Conservation (phyloP, 2,888 invertebrate genomes). For the Branchellion lobata region DNA sequence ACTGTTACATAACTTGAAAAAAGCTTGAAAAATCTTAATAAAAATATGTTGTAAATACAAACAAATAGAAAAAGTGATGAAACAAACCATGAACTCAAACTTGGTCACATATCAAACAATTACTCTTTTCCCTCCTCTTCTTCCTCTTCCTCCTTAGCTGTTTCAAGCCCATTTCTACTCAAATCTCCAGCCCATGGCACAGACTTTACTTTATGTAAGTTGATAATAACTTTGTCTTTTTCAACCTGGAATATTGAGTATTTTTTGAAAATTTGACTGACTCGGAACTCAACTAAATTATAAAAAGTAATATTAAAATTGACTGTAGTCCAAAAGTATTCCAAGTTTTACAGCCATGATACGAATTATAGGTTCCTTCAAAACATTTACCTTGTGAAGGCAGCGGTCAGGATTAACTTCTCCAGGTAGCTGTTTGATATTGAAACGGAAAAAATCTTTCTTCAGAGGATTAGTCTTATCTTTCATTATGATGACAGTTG, state of each 20-base stretch:
- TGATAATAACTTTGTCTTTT: slow-evolving; percentile 46
- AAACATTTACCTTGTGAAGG: not conserved
- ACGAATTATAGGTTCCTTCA: not conserved
- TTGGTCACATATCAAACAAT: not conserved
- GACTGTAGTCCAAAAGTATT: no score
- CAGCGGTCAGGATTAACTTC: slow-evolving; percentile 36
- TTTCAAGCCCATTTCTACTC: slow-evolving; percentile 34
- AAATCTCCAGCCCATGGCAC: slow-evolving; percentile 45
- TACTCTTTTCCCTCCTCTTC: slow-evolving; percentile 31
- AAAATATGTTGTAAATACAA: no score
- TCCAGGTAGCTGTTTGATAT: slow-evolving; percentile 36
- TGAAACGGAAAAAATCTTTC: slow-evolving; percentile 9
- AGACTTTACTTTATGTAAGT: slow-evolving; percentile 46
- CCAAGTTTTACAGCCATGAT: no score
- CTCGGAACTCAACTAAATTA: no score
- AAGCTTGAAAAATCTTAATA: no score
- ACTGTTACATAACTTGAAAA: no score
- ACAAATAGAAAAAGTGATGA: no score
- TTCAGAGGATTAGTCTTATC: not conserved
- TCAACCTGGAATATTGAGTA: slow-evolving; percentile 30
- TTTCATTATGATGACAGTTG: slow-evolving; percentile 10
- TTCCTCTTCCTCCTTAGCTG: slow-evolving; percentile 11
- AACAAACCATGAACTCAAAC: no score
- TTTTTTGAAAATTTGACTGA: not conserved
- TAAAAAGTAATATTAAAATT: no score